Evolutionary conservation across 2,113 vertebrate species (phyloP).

Genomic region (Suricata suricatta): DNA sequence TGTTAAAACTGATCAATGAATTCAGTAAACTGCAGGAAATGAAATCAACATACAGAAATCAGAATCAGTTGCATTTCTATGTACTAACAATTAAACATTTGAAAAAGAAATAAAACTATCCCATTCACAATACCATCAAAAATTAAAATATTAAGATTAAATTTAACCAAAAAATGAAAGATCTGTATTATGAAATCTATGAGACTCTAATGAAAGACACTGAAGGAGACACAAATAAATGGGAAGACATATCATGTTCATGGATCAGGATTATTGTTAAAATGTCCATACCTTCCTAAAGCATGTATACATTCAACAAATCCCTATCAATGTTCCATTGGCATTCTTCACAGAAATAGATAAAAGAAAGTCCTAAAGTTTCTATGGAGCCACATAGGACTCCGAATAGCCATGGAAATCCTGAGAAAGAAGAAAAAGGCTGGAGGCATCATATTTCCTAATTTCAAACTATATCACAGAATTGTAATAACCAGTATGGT

Average conservation of each 20-base stretch:
- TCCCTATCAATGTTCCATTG: neutral
- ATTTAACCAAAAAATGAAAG: neutral
- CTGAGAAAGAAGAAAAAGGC: neutral
- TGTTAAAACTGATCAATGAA: neutral
- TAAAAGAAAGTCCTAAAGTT: neutral
- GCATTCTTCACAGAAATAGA: neutral
- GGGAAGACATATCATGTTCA: neutral
- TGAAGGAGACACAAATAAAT: neutral
- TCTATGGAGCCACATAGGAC: neutral
- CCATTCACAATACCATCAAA: neutral
- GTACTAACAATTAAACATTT: neutral
- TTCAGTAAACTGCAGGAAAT: neutral
- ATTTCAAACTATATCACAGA: neutral
- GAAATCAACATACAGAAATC: neutral
- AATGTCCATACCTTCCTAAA: neutral
- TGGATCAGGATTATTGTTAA: neutral
- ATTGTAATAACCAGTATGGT: neutral
- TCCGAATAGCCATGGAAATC: neutral
- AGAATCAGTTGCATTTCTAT: neutral
- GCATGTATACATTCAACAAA: neutral
- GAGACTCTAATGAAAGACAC: neutral
- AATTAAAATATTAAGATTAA: neutral
- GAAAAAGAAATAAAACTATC: neutral
- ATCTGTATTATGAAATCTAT: neutral
- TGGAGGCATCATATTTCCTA: neutral